Conservation (phyloP, 2,797 vertebrate genomes). For the Girardinus metallicus region DNA sequence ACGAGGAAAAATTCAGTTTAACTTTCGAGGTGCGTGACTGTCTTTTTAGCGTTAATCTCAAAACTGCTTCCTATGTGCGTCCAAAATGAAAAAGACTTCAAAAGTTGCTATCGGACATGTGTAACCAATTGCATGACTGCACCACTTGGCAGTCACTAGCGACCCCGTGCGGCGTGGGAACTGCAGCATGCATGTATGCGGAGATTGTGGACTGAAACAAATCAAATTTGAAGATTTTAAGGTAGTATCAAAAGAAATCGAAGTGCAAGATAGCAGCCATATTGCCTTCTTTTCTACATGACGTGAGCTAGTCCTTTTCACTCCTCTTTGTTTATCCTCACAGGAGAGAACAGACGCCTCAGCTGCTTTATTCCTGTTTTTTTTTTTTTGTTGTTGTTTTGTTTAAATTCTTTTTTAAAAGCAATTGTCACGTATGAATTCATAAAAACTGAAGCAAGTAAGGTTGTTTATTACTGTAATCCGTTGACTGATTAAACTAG, state of each 20-base stretch:
- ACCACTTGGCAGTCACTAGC: slow-evolving; percentile 68
- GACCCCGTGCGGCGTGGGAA: slow-evolving; percentile 71
- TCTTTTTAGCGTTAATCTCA: not conserved
- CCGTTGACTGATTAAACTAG: slow-evolving; percentile 49
- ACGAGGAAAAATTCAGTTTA: not conserved
- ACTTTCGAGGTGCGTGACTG: not conserved
- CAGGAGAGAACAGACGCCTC: not conserved
- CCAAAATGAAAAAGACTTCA: slow-evolving; percentile 19
- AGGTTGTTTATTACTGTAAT: slow-evolving; percentile 40
- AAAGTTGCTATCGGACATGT: slow-evolving; percentile 56
- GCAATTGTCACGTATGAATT: slow-evolving; percentile 18
- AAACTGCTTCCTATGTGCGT: not conserved
- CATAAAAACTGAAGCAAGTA: slow-evolving; percentile 15
- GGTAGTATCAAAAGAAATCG: not conserved
- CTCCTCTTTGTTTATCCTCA: not conserved
- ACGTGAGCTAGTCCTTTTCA: not conserved
- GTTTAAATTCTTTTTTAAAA: not conserved
- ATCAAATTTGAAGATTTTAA: not conserved
- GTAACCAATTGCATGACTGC: slow-evolving; percentile 21
- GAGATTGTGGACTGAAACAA: not conserved
- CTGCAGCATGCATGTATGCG: not conserved
- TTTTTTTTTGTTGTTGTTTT: no score
- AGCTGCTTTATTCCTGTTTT: not conserved
- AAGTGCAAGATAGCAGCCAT: not conserved
- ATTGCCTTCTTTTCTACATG: not conserved